These are phyloP conservation scores for Protobothrops mucrosquamatus DNA, from an alignment of 2,113 vertebrate species.

Conservation along the genomic window DNA sequence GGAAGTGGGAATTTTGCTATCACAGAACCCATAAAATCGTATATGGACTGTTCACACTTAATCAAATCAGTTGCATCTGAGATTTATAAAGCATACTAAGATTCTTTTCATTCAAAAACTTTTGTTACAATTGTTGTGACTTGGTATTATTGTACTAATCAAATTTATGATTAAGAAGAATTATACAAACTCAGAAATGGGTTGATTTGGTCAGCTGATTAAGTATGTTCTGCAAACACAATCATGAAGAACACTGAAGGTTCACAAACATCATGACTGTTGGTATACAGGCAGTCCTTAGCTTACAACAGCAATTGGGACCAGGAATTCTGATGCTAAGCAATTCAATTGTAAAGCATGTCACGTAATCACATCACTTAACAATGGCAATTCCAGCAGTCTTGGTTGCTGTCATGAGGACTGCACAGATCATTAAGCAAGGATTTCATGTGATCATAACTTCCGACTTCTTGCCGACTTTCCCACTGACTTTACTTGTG, in stretches of 20 bases:
- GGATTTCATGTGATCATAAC: too few species aligned
- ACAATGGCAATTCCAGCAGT: neutral
- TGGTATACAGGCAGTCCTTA: neutral
- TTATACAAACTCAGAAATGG: neutral
- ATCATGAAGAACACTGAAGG: neutral
- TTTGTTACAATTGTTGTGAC: neutral
- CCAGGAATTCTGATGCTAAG: neutral
- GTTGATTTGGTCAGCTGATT: neutral
- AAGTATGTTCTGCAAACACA: neutral
- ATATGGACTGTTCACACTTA: neutral
- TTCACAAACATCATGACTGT: neutral
- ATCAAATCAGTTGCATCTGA: neutral
- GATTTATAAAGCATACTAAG: neutral
- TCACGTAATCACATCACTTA: neutral
- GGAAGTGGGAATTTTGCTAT: neutral
- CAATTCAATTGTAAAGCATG: neutral
- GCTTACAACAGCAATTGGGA: neutral
- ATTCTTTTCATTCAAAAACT: neutral
- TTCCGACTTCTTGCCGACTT: too few species aligned
- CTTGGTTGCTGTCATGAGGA: neutral
- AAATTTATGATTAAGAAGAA: neutral
- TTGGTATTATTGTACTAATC: neutral
- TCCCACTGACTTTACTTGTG: too few species aligned
- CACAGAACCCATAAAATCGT: neutral
- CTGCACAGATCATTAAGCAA: neutral